These are phyloP conservation scores for Archaeoteleia sp. DNA, from an alignment of 2,888 invertebrate genomes.

Conservation along the genomic window DNA sequence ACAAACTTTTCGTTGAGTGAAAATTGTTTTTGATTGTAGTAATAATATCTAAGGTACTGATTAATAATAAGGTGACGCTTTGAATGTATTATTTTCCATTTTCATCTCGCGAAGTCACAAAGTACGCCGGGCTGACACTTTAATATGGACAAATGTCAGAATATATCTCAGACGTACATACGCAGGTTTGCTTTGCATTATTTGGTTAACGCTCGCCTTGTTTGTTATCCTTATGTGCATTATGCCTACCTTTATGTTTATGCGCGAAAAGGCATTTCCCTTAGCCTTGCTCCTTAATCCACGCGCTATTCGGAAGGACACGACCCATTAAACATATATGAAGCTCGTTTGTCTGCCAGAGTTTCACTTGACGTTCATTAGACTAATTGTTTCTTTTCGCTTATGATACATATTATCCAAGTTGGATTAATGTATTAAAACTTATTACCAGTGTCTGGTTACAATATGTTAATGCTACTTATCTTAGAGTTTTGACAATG, in stretches of 20 bases:
- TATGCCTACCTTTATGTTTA: conserved; percentile 54
- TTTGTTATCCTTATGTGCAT: conserved; percentile 65
- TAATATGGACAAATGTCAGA: conserved; percentile 73
- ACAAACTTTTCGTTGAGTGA: not conserved
- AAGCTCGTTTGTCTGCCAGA: conserved; percentile 43
- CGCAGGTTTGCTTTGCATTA: conserved; percentile 72
- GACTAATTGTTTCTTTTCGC: conserved; percentile 42
- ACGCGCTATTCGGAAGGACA: conserved; percentile 33
- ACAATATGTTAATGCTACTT: too few relatives aligned
- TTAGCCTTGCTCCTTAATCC: conserved; percentile 47
- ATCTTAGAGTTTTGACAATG: too few relatives aligned
- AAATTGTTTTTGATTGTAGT: too few relatives aligned
- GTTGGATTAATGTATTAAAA: conserved; percentile 1
- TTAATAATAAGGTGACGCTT: conserved; percentile 44
- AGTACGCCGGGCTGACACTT: conserved; percentile 51
- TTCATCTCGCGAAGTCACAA: conserved; percentile 41
- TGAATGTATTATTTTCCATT: conserved; percentile 53
- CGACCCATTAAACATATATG: conserved; percentile 44
- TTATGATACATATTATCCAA: conserved; percentile 19
- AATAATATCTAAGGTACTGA: not conserved
- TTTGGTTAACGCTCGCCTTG: conserved; percentile 68
- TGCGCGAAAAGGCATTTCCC: conserved; percentile 41
- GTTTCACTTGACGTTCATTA: conserved; percentile 27
- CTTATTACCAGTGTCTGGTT: too few relatives aligned
- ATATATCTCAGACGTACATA: conserved; percentile 66